phyloP scores from a whole-genome alignment of 2,888 invertebrate genomes.

The Dryocosmus kuriphilus region DNA sequence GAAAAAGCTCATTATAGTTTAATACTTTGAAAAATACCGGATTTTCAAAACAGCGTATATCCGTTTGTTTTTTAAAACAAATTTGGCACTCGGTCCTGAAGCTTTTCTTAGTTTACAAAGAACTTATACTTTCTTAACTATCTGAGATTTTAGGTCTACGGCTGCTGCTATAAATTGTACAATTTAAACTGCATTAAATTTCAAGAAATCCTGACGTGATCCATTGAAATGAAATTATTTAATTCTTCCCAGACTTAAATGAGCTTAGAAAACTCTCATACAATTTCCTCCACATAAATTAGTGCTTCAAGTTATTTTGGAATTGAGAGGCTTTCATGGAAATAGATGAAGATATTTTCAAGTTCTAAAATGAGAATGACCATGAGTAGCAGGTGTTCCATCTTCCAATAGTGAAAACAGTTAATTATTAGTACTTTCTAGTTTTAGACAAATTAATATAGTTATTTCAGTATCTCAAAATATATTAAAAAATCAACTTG shows the following conservation, averaged over 20 bases:
- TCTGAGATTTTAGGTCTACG: no score
- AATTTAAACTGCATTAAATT: no score
- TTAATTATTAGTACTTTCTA: neutral
- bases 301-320: conserved; percentile 1
- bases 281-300: neutral
- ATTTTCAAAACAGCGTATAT: no score
- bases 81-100: no score
- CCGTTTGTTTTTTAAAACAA: no score
- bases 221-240: neutral
- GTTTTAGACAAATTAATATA: no score
- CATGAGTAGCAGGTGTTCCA: conserved; percentile 18
- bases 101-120: no score
- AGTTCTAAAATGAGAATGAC: conserved; percentile 1
- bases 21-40: no score
- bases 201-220: neutral
- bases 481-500: neutral
- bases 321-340: neutral
- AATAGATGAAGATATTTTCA: conserved; percentile 22
- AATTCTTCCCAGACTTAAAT: neutral
- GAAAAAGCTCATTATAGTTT: no score
- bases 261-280: neutral
- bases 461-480: neutral
- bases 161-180: no score
- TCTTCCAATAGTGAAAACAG: neutral
- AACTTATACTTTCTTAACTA: no score